A percentile compares a stretch with the other conserved stretches of the same genome.
phyloP scores from a whole-genome alignment of 2,888 invertebrate species.

The Clanis bilineata region DNA sequence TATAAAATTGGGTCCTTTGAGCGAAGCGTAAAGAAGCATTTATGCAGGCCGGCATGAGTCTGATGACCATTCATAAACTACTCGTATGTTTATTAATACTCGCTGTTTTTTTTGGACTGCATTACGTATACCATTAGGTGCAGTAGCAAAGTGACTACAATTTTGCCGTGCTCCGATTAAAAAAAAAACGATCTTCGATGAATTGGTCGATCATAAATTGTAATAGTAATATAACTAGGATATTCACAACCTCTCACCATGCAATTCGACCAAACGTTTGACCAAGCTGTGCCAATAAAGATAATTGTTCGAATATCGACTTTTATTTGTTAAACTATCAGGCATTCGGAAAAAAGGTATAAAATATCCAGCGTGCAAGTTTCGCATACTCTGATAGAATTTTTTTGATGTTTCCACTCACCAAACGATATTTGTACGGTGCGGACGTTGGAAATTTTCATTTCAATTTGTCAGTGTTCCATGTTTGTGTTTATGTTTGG shows the following conservation, averaged over 20 bases:
- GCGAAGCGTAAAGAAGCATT: no score
- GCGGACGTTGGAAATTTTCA: slow-evolving; percentile 3
- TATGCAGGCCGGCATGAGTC: no score
- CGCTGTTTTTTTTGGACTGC: no score
- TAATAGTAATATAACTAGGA: no score
- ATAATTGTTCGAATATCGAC: slow-evolving; percentile 1
- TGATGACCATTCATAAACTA: no score
- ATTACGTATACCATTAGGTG: no score
- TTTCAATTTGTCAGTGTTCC: slow-evolving; percentile 7
- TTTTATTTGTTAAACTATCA: not conserved
- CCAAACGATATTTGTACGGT: not conserved
- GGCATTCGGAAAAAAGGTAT: not conserved
- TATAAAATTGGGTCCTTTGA: no score
- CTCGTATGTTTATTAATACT: no score
- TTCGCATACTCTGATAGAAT: not conserved
- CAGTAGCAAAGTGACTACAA: no score
- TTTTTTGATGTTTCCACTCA: not conserved
- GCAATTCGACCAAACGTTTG: not conserved
- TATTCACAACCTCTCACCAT: not conserved
- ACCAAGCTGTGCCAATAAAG: not conserved
- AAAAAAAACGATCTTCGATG: no score
- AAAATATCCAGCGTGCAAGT: not conserved
- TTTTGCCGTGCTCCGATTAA: no score
- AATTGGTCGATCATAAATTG: no score
- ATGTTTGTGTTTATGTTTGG: not conserved